phyloP scores from a whole-genome alignment of 2,888 invertebrate genomes.

The Colletes collaris region DNA sequence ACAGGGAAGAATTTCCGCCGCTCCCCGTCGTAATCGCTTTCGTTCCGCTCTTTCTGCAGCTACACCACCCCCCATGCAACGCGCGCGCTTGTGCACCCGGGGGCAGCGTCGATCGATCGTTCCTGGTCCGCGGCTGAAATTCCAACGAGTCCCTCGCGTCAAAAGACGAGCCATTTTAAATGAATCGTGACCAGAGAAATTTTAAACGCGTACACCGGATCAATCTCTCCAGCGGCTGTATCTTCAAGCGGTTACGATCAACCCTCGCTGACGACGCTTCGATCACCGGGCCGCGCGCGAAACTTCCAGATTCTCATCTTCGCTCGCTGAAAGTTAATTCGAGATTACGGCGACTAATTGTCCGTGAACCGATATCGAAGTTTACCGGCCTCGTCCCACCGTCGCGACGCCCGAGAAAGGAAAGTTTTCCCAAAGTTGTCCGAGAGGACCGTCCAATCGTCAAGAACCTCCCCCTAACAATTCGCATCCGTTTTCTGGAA shows the following conservation, averaged over 20 bases:
- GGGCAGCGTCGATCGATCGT: too few species aligned
- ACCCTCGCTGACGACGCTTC: background rate
- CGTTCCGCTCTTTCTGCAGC: too few species aligned
- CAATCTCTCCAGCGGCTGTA: too few species aligned
- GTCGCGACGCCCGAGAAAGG: background rate
- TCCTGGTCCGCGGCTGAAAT: too few species aligned
- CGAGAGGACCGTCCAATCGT: constrained; percentile 1
- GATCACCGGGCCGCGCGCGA: background rate
- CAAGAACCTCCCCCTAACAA: background rate
- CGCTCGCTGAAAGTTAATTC: constrained; percentile 24
- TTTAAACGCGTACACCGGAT: too few species aligned
- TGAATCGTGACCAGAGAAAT: too few species aligned
- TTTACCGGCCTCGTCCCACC: constrained; percentile 12
- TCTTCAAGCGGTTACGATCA: background rate
- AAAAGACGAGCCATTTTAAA: too few species aligned
- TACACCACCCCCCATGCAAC: too few species aligned
- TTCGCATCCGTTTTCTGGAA: constrained; percentile 16
- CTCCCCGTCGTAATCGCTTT: too few species aligned
- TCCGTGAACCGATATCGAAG: constrained; percentile 44
- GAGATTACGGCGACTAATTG: constrained; percentile 41
- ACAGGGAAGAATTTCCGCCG: too few species aligned
- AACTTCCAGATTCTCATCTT: constrained; percentile 27
- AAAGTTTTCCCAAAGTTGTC: constrained; percentile 21
- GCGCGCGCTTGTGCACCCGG: too few species aligned
- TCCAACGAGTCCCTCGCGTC: too few species aligned